phyloP scores from a whole-genome alignment of 2,797 vertebrate genomes.

The Clangula hyemalis region DNA sequence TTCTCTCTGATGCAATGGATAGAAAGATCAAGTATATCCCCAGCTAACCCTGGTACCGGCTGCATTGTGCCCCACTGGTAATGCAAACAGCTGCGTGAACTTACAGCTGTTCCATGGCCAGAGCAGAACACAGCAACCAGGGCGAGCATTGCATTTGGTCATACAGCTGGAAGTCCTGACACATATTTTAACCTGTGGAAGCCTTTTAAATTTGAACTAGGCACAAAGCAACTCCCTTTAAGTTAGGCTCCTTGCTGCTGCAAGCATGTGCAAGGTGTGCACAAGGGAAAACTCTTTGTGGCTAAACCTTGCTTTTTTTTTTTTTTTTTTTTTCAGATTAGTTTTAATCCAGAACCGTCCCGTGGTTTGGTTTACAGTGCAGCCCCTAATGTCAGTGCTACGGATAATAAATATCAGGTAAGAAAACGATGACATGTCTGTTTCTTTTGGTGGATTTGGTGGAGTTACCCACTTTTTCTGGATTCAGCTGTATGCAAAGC shows the following conservation, averaged over 20 bases:
- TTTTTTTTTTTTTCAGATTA: not conserved
- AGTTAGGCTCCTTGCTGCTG: not conserved
- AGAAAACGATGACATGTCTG: not conserved
- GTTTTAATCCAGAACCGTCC: not conserved
- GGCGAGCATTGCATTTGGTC: rapidly evolving
- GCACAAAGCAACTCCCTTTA: not conserved
- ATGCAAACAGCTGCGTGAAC: slow-evolving; percentile 18
- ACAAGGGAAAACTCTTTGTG: not conserved
- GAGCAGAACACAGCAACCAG: not conserved
- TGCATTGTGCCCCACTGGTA: not conserved
- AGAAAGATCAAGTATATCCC: not conserved
- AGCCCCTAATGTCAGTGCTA: not conserved
- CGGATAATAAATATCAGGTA: not conserved
- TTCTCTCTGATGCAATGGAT: not conserved
- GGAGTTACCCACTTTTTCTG: not conserved
- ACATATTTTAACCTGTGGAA: not conserved
- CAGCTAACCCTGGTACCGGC: not conserved
- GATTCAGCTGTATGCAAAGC: not conserved
- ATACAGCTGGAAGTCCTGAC: not conserved
- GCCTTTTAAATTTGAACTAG: slow-evolving; percentile 8
- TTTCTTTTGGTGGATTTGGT: not conserved
- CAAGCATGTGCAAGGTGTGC: not conserved
- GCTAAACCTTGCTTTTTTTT: not conserved
- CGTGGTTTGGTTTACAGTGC: not conserved
- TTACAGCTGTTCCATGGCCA: not conserved